Evolutionary conservation across 1,140 invertebrate species (phyloP).

Genomic region (Platyura marginata): DNA sequence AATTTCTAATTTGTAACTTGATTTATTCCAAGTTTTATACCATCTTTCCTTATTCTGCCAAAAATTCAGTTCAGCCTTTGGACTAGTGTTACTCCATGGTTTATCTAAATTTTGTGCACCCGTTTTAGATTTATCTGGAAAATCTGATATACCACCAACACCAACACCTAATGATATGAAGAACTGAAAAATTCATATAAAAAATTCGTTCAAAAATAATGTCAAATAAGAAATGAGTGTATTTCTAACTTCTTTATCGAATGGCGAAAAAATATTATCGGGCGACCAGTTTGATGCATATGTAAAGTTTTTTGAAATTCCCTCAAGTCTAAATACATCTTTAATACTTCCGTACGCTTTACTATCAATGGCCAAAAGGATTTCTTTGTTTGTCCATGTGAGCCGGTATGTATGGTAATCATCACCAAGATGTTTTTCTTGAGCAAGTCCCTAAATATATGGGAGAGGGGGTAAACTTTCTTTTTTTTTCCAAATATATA

Average conservation of each 20-base stretch:
- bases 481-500: too few relatives aligned
- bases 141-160: conserved; percentile 50
- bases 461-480: too few relatives aligned
- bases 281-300: too few relatives aligned
- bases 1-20: neutral
- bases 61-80: conserved; percentile 34
- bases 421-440: conserved; percentile 23
- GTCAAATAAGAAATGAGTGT: too few relatives aligned
- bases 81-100: conserved; percentile 45
- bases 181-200: conserved; percentile 40
- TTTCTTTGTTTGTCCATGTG: conserved; percentile 33
- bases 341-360: conserved; percentile 23
- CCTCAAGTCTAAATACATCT: too few relatives aligned
- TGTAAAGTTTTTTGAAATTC: too few relatives aligned
- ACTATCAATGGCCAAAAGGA: conserved; percentile 33
- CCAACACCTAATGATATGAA: conserved; percentile 51
- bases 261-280: conserved; percentile 49
- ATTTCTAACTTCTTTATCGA: conserved; percentile 55
- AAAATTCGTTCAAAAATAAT: too few relatives aligned
- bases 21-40: conserved; percentile 34
- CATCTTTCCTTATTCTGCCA: conserved; percentile 36
- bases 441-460: too few relatives aligned
- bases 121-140: conserved; percentile 33
- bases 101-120: conserved; percentile 23
- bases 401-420: conserved; percentile 40